Evolutionary conservation across 64 coral and sea anemone species (phyloP), one percentile per base, ranked within the genome.

Genomic region (Stylophora pistillata): DNA sequence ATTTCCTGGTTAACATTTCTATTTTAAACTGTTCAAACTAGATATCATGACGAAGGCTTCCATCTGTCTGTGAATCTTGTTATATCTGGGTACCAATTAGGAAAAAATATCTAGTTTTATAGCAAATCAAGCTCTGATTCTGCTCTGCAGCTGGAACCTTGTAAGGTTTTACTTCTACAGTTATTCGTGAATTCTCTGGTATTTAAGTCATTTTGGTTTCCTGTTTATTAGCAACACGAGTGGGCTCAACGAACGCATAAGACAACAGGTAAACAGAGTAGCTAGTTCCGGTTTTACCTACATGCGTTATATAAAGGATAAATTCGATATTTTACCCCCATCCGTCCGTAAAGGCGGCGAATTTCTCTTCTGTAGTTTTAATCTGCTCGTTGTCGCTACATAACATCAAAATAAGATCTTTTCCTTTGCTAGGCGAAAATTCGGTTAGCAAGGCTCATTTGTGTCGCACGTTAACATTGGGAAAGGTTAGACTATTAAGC

Each of bases 201-300:
- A 47, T 76, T 76, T 47, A 41, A 76, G 20, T 37, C 20, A 76
- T 68, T 21, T 37, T 76, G 21, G 13, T 69, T 84, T 84, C 80
- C 80, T 84, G 62, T 84, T 69, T 84, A 69, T 53, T 47, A 52
- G 34, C 52, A 31, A 81, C 57, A 20, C 58, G 21, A 81, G 30
- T 58, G 30, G 55, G 26, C 9, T 82, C 79, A 64, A 20, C 23
- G 37, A 2, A 63, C 65, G 10, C 53, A 30, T 29, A 53, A 54
- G 9, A 31, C 52, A 70, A 26, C 62, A 10, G n/a, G 33, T 69
- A 63, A 53, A 37, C 80, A 10, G 3, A n/a, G 17, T 20, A 70
- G 69, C 14, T 23, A 84, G 80, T 84, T 84, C 80, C 80, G 80
- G 80, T 63, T 13, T 52, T 23, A 15, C 10, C 37, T 13, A 25